Base-by-base conservation (phyloP, 1,140 invertebrate species). In the Drosophila malerkotliana region DNA sequence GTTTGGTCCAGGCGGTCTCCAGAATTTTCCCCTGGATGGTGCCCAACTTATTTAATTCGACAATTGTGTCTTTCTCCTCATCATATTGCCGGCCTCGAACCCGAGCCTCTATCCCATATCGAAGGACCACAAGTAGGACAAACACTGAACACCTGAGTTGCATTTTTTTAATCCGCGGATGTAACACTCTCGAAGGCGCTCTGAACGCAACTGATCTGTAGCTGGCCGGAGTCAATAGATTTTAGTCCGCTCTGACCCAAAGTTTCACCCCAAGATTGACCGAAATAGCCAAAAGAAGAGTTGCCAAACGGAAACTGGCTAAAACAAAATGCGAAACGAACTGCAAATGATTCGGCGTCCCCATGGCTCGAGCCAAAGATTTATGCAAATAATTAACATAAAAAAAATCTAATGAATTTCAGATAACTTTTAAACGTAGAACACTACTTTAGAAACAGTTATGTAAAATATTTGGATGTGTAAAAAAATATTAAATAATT, bases 1-100 rank as follows among this genome's bases (percentile, higher is more conserved):
- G 77, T 7, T 87, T 62, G 0, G 79, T 85, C 91, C 92, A 92
- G 5, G 91, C 77, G 0, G 91, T 91, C 45, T 87, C 76, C 2
- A 80, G 30, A 41, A 79, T 75, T 37, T 79, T 88, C 8, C 91
- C 91, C 72, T 87, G 79, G 12, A 92, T 79, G 5, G 69, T 49
- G 30, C 92, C 92, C 49, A 92, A 52, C 1, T 79, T 89, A 10
- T 91, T 83, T 41, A 92, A 34, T 24, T 78, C 74, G 0, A 92
- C 57, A n/a, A 91, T 87, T 10, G 89, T 90, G 45, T 90, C 87
- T 34, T 77, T 72, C 26, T 91, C 88, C 52, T 90, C 84, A 14
- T 91, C 87, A 21, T 89, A 90, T 3, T 58, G 47, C 32, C 24
- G 68, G 30, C 53, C 57, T 18, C 56, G 79, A 39, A 72, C 60